Percentiles rank a stretch among this genome's conserved stretches.
Conservation (phyloP, 2,113 vertebrate species). For the Paradoxurus hermaphroditus region DNA sequence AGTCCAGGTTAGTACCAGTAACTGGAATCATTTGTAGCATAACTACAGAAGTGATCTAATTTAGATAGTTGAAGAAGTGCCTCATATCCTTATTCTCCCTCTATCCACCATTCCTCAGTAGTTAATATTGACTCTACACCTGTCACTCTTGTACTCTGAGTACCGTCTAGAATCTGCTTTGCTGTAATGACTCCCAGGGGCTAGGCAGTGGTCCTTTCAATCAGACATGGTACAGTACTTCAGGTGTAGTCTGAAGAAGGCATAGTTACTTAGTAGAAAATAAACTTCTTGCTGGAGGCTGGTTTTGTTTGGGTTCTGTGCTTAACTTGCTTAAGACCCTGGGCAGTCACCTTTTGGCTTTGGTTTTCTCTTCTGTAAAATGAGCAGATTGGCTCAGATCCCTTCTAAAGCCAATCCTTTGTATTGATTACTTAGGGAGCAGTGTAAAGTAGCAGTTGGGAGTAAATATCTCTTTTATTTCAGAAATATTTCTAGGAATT, state of each 20-base stretch:
- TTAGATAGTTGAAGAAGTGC: not conserved
- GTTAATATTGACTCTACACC: not conserved
- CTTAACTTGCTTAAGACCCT: not conserved
- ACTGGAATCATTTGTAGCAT: not conserved
- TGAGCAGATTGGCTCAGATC: not conserved
- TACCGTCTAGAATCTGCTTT: not conserved
- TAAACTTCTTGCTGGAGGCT: not conserved
- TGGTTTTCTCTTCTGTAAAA: not conserved
- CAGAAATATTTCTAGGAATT: conserved; percentile 17
- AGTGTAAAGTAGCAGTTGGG: not conserved
- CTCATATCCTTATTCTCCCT: not conserved
- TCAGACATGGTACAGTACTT: not conserved
- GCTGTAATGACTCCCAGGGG: not conserved
- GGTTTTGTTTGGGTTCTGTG: not conserved
- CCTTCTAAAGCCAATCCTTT: not conserved
- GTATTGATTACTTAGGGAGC: not conserved
- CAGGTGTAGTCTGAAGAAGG: not conserved
- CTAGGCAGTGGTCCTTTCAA: not conserved
- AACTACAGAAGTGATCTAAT: not conserved
- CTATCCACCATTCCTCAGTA: not conserved
- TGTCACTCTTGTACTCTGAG: not conserved
- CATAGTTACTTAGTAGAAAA: not conserved
- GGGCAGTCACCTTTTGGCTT: not conserved
- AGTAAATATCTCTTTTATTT: not conserved
- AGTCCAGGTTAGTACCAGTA: not conserved